Evolutionary conservation across 1,140 invertebrate species (phyloP).

Genomic region (Megalopta genalis): DNA sequence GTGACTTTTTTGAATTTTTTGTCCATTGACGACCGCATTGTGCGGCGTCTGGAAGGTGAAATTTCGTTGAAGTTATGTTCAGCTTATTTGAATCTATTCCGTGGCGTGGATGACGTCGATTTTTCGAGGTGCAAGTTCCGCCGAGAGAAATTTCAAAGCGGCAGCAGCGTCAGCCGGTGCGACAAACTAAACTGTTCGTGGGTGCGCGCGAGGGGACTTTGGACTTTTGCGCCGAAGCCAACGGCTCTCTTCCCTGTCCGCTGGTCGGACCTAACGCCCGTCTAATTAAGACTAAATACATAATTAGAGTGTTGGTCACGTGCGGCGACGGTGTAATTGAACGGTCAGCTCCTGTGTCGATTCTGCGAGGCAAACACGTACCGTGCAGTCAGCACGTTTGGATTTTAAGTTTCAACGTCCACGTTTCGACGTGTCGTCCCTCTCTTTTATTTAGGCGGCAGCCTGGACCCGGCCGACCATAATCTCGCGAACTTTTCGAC

Average conservation of each 20-base stretch:
- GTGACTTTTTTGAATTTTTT: too few relatives aligned
- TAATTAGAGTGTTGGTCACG: slow-evolving; percentile 78
- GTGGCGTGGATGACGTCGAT: not conserved
- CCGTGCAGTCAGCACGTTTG: slow-evolving; percentile 61
- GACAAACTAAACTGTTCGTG: slow-evolving; percentile 21
- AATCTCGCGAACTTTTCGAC: slow-evolving; percentile 40
- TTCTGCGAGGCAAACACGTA: slow-evolving; percentile 68
- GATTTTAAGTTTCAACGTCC: slow-evolving; percentile 58
- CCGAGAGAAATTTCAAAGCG: slow-evolving; percentile 40
- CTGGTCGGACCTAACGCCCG: slow-evolving; percentile 65
- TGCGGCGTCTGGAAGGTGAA: not conserved
- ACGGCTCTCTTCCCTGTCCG: not conserved
- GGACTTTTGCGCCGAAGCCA: slow-evolving; percentile 53
- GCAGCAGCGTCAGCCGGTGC: slow-evolving; percentile 53
- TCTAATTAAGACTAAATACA: slow-evolving; percentile 79
- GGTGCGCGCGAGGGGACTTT: slow-evolving; percentile 25
- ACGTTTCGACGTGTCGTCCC: not conserved
- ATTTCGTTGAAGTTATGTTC: not conserved
- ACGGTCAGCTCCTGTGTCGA: slow-evolving; percentile 67
- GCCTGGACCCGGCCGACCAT: not conserved
- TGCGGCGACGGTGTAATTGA: slow-evolving; percentile 72
- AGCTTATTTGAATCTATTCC: slow-evolving; percentile 24
- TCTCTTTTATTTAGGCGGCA: slow-evolving; percentile 24
- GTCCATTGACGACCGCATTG: too few relatives aligned
- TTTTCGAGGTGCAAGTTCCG: slow-evolving; percentile 18